Conservation (phyloP, 2,888 invertebrate genomes). For the Zaprionus obscuricornis region DNA sequence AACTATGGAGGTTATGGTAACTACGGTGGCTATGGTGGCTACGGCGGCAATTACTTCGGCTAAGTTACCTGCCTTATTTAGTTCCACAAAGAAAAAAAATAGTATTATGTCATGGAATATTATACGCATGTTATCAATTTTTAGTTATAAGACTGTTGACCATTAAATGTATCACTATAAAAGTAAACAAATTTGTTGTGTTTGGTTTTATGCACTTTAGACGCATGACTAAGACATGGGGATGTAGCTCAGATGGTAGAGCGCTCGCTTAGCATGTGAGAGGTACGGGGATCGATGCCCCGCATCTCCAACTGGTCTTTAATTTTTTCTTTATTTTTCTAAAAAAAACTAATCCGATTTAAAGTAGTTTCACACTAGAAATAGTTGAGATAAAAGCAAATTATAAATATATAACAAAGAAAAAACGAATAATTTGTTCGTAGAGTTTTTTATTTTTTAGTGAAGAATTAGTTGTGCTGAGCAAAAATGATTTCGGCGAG, state of each 20-base stretch:
- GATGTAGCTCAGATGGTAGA: slow-evolving; percentile 84
- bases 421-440: too few relatives aligned
- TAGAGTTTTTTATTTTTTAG: neutral
- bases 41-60: slow-evolving; percentile 44
- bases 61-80: slow-evolving; percentile 8
- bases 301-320: slow-evolving; percentile 79
- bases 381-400: too few relatives aligned
- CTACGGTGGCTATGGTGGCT: slow-evolving; percentile 29
- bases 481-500: neutral
- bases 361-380: too few relatives aligned
- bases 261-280: slow-evolving; percentile 84
- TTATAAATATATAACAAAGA: too few relatives aligned
- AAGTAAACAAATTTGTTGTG: neutral
- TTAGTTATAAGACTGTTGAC: slow-evolving; percentile 47
- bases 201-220: too few relatives aligned
- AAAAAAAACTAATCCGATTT: neutral
- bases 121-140: slow-evolving; percentile 33
- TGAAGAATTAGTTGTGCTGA: neutral
- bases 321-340: neutral
- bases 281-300: slow-evolving; percentile 84
- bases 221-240: too few relatives aligned
- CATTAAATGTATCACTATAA: slow-evolving; percentile 19
- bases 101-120: slow-evolving; percentile 48
- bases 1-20: too few relatives aligned
- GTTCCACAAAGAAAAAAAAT: neutral